Evolutionary conservation across 1,140 invertebrate genomes (phyloP).

Genomic region (Neodiprion lecontei): DNA sequence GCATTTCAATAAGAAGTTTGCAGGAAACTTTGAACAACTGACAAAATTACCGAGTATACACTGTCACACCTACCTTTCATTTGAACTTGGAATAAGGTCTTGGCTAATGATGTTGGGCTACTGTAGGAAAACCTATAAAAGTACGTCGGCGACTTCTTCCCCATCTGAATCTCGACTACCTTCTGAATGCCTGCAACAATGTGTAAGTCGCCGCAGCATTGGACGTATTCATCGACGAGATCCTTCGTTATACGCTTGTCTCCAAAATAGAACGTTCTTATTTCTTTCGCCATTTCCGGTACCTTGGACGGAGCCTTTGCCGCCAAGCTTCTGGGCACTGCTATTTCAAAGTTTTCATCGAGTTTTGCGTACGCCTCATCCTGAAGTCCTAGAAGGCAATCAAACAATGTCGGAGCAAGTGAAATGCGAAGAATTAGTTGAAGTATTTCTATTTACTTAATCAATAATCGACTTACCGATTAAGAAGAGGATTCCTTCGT

Average conservation of each 20-base stretch:
- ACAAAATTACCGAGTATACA: no score
- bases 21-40: no score
- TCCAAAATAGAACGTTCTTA: constrained; percentile 55
- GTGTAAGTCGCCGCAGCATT: constrained; percentile 11
- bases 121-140: background rate
- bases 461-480: constrained; percentile 33
- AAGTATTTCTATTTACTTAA: background rate
- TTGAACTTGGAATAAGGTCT: no score
- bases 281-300: constrained; percentile 48
- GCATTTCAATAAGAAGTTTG: no score
- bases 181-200: constrained; percentile 25
- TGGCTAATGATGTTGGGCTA: background rate
- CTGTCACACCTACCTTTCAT: no score
- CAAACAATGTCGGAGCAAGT: background rate
- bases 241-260: constrained; percentile 13
- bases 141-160: background rate
- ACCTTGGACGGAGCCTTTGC: constrained; percentile 16
- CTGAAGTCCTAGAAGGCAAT: constrained; percentile 41
- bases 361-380: constrained; percentile 33
- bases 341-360: constrained; percentile 1
- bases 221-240: background rate
- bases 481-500: constrained; percentile 64
- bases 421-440: no score
- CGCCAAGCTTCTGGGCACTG: constrained; percentile 5
- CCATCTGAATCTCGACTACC: constrained; percentile 2